Percentiles rank a stretch among this genome's conserved stretches.
Evolutionary conservation across 1,140 invertebrate genomes (phyloP).

Genomic region (Drosophila prosaltans): DNA sequence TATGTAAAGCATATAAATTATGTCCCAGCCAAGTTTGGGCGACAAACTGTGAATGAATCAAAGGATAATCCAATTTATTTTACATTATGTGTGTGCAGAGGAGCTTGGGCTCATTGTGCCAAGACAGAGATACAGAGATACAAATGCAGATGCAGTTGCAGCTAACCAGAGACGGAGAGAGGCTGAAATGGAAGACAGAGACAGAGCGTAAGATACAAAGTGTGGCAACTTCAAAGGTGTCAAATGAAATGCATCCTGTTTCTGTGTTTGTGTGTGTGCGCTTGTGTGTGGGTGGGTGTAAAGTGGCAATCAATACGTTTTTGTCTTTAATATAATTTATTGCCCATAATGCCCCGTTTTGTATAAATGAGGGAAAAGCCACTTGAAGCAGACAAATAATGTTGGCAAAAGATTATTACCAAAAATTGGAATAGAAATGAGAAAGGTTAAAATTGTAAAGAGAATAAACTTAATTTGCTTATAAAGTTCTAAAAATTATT

Average conservation of each 20-base stretch:
- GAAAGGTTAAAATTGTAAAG: not conserved
- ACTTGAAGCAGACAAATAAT: conserved; percentile 38
- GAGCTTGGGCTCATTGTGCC: conserved; percentile 46
- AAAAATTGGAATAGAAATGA: not conserved
- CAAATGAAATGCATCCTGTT: conserved; percentile 44
- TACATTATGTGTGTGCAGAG: conserved; percentile 57
- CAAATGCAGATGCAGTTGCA: conserved; percentile 14
- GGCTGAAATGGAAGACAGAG: conserved; percentile 30
- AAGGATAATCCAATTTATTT: conserved; percentile 83
- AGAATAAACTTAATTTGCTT: not conserved
- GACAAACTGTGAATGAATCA: conserved; percentile 82
- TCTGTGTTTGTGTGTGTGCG: not conserved
- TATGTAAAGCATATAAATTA: conserved; percentile 81
- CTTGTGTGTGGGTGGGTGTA: not conserved
- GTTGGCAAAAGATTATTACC: not conserved
- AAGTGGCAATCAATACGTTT: conserved; percentile 76
- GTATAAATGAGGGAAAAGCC: conserved; percentile 32
- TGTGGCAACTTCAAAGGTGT: conserved; percentile 66
- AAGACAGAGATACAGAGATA: conserved; percentile 41
- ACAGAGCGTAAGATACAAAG: conserved; percentile 49
- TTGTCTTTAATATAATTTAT: conserved; percentile 80
- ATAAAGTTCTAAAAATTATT: not conserved
- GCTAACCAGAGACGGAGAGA: conserved; percentile 11
- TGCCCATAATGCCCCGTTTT: conserved; percentile 58
- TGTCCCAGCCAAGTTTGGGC: conserved; percentile 63